Evolutionary conservation across 2,113 vertebrate species (phyloP).

Genomic region (Holacanthus passer): DNA sequence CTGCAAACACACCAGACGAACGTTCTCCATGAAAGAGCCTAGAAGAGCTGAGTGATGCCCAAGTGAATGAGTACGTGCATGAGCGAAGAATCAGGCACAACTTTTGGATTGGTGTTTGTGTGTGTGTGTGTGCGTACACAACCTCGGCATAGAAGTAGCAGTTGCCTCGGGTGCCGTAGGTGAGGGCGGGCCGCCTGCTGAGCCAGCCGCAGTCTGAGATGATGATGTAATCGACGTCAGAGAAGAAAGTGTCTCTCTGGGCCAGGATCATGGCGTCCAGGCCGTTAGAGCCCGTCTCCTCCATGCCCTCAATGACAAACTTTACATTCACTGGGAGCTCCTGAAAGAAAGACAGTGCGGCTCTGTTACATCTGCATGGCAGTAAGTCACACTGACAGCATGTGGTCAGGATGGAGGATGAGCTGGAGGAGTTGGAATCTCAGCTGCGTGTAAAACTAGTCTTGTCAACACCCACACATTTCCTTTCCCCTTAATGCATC

Average conservation of each 20-base stretch:
- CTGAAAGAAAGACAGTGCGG: slow-evolving; percentile 52
- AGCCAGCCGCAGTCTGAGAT: slow-evolving; percentile 88
- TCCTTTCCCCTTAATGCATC: slow-evolving; percentile 18
- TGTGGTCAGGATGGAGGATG: background rate
- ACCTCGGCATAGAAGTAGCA: slow-evolving; percentile 89
- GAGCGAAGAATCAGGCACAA: background rate
- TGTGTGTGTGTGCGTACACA: background rate
- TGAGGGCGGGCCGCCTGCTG: slow-evolving; percentile 84
- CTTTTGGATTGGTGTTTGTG: background rate
- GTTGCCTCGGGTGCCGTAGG: slow-evolving; percentile 89
- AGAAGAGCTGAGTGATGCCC: background rate
- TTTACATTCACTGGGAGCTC: slow-evolving; percentile 89
- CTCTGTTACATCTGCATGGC: slow-evolving; percentile 17
- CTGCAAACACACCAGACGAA: slow-evolving; percentile 64
- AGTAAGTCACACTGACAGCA: background rate
- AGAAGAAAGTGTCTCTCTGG: slow-evolving; percentile 86
- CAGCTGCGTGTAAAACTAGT: slow-evolving; percentile 1
- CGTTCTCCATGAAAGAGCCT: background rate
- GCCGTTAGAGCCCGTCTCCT: slow-evolving; percentile 87
- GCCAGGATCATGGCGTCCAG: slow-evolving; percentile 83
- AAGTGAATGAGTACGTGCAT: background rate
- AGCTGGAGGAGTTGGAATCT: background rate
- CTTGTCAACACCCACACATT: slow-evolving; percentile 22
- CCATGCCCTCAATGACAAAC: slow-evolving; percentile 89
- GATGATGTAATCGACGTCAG: slow-evolving; percentile 86